Evolutionary conservation across 2,797 vertebrate genomes (phyloP).

Genomic region (Melanotaenia nigrans): DNA sequence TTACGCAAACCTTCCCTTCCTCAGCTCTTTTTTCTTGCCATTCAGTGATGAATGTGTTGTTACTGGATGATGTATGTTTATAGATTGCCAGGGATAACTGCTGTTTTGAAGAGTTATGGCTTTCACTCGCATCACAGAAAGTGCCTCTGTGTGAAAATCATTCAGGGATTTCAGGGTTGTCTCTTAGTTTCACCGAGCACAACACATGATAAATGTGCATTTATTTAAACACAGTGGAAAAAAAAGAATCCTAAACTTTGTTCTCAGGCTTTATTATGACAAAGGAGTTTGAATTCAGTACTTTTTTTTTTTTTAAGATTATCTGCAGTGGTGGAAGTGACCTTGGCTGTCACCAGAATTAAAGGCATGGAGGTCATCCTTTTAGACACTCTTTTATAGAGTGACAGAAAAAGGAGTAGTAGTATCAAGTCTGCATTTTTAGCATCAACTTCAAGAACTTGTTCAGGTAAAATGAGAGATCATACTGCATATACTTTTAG

Average conservation of each 20-base stretch:
- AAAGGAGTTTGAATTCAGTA: constrained; percentile 33
- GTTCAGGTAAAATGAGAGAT: constrained; percentile 33
- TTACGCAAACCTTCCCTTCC: constrained; percentile 74
- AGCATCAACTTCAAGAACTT: constrained; percentile 42
- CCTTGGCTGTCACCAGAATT: constrained; percentile 58
- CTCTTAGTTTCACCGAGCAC: constrained; percentile 59
- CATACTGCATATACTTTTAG: background rate
- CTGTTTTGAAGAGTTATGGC: constrained; percentile 88
- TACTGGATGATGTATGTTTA: constrained; percentile 86
- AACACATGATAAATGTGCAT: constrained; percentile 61
- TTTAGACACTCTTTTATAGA: constrained; percentile 34
- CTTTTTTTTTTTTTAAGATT: background rate
- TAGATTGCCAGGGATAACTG: constrained; percentile 86
- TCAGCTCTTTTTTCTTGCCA: constrained; percentile 64
- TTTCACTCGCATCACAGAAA: constrained; percentile 78
- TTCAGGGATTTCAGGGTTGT: constrained; percentile 72
- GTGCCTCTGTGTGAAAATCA: constrained; percentile 81
- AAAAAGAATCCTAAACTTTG: constrained; percentile 29
- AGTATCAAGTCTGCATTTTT: constrained; percentile 53
- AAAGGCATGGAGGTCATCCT: constrained; percentile 40
- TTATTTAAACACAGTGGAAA: constrained; percentile 22
- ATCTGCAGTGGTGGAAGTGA: constrained; percentile 35
- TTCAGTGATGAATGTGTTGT: constrained; percentile 87
- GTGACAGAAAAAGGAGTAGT: constrained; percentile 64
- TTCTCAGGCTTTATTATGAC: constrained; percentile 55